A percentile compares a stretch with the other conserved stretches of the same genome.
These are phyloP conservation scores for Pantala flavescens DNA, from an alignment of 1,140 invertebrate genomes.

Conservation along the genomic window DNA sequence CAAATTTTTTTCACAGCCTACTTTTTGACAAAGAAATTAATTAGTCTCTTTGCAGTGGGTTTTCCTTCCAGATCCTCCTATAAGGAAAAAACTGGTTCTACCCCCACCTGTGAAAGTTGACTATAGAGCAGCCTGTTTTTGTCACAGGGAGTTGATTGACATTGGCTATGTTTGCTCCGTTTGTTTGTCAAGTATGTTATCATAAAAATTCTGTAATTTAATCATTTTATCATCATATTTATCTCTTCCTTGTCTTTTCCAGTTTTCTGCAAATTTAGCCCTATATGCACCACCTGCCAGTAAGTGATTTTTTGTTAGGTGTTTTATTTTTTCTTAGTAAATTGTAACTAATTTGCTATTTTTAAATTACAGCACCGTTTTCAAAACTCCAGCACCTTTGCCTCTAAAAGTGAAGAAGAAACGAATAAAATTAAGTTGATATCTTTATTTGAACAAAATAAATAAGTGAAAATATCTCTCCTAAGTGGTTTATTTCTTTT, in stretches of 20 bases:
- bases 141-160: slow-evolving; percentile 90
- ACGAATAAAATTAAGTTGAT: slow-evolving; percentile 33
- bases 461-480: too few species aligned
- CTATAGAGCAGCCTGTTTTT: slow-evolving; percentile 95
- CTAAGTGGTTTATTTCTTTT: too few species aligned
- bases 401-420: slow-evolving; percentile 64
- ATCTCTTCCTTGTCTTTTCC: slow-evolving; percentile 36
- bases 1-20: too few species aligned
- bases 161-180: slow-evolving; percentile 96
- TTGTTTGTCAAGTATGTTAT: slow-evolving; percentile 81
- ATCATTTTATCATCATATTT: not conserved
- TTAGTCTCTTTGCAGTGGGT: slow-evolving; percentile 61
- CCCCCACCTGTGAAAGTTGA: slow-evolving; percentile 86
- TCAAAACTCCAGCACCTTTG: slow-evolving; percentile 63
- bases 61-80: slow-evolving; percentile 73
- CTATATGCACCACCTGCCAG: slow-evolving; percentile 95
- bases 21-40: too few species aligned
- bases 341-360: not conserved
- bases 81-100: slow-evolving; percentile 71
- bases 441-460: too few species aligned
- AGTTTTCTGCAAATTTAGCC: slow-evolving; percentile 96
- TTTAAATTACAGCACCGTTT: slow-evolving; percentile 60
- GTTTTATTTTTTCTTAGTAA: slow-evolving; percentile 27
- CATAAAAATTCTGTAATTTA: not conserved
- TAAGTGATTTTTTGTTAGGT: slow-evolving; percentile 44